Percentiles rank a stretch among this genome's conserved stretches.
phyloP scores from a whole-genome alignment of 2,113 vertebrate genomes.

The Poeciliopsis prolifica region DNA sequence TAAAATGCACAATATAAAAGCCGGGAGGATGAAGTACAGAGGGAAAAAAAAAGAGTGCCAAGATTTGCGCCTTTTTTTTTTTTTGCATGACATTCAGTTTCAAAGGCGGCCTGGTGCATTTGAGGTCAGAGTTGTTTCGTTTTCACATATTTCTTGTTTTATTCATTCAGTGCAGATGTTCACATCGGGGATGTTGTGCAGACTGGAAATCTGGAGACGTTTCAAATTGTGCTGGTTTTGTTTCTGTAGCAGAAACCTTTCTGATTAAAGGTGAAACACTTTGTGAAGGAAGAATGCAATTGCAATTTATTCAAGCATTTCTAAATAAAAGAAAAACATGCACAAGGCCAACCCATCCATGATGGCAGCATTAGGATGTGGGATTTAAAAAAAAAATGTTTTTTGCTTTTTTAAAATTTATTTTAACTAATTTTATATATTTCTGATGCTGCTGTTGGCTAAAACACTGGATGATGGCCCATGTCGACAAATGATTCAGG shows the following conservation, averaged over 20 bases:
- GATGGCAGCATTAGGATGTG: background rate
- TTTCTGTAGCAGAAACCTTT: background rate
- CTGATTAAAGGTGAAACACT: background rate
- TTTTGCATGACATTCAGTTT: slow-evolving; percentile 46
- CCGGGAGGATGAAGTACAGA: slow-evolving; percentile 47
- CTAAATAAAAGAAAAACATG: no score
- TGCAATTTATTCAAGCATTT: background rate
- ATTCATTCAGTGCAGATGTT: background rate
- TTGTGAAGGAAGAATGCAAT: background rate
- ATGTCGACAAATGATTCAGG: no score
- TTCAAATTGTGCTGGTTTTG: background rate
- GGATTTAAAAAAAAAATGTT: background rate
- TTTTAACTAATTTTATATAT: no score
- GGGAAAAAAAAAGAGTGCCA: slow-evolving; percentile 28
- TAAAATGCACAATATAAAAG: slow-evolving; percentile 19
- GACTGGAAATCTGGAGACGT: background rate
- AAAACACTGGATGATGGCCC: no score
- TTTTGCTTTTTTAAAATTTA: no score
- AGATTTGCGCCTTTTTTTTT: slow-evolving; percentile 26
- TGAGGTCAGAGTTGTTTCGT: slow-evolving; percentile 11
- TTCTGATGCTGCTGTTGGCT: no score
- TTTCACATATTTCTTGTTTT: slow-evolving; percentile 5
- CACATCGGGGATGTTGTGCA: background rate
- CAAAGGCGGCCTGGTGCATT: slow-evolving; percentile 1
- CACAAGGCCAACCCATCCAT: background rate